Evolutionary conservation across 2,888 invertebrate genomes (phyloP).

Genomic region (Euspilapteryx auroguttella): DNA sequence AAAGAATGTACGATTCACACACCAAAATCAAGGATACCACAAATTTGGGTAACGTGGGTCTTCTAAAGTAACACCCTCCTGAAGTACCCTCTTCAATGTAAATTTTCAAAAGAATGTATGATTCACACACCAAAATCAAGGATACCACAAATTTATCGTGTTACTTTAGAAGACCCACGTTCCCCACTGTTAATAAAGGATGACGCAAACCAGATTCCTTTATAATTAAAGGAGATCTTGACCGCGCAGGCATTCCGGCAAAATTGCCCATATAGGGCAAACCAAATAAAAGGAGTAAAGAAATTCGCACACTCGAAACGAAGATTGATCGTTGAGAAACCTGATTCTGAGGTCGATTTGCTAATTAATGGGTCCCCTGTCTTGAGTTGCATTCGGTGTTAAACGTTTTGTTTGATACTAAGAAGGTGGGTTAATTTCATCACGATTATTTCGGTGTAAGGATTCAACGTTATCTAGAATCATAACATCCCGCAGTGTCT

Average conservation of each 20-base stretch:
- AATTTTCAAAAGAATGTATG: too few relatives aligned
- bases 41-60: too few relatives aligned
- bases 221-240: constrained; percentile 20
- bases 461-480: neutral
- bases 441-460: too few relatives aligned
- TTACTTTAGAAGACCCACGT: too few relatives aligned
- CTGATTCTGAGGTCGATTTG: constrained; percentile 7
- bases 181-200: constrained; percentile 22
- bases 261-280: constrained; percentile 17
- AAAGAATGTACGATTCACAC: too few relatives aligned
- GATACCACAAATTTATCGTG: too few relatives aligned
- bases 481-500: too few relatives aligned
- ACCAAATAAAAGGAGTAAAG: constrained; percentile 13
- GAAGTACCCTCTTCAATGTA: too few relatives aligned
- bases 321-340: constrained; percentile 19
- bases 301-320: constrained; percentile 12
- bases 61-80: too few relatives aligned
- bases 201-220: constrained; percentile 24
- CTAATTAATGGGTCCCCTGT: constrained; percentile 1
- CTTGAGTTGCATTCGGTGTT: neutral
- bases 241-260: constrained; percentile 12
- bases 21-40: too few relatives aligned
- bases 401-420: neutral
- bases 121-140: too few relatives aligned
- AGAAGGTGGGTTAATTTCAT: too few relatives aligned